Evolutionary conservation across 2,113 vertebrate species (phyloP).

Genomic region (Rutilus rutilus): DNA sequence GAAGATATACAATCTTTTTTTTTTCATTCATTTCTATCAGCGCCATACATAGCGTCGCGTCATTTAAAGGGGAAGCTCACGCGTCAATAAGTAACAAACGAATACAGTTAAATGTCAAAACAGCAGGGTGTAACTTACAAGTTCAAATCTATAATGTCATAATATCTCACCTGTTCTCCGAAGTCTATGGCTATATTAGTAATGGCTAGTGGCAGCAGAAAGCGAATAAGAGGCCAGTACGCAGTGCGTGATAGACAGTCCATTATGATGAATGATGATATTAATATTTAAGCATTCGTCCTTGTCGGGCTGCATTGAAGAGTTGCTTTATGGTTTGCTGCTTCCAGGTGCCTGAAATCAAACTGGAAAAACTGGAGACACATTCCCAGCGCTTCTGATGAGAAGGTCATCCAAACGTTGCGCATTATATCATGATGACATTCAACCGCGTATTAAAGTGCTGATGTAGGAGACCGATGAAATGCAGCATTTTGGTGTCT

Average conservation of each 20-base stretch:
- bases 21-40: too few relatives aligned
- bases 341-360: not conserved
- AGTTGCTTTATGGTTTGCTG: not conserved
- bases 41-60: too few relatives aligned
- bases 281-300: not conserved
- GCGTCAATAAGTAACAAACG: too few relatives aligned
- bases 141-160: not conserved
- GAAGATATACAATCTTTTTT: too few relatives aligned
- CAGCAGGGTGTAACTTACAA: too few relatives aligned
- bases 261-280: conserved; percentile 83
- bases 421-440: not conserved
- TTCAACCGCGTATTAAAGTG: not conserved
- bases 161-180: conserved; percentile 87
- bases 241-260: conserved; percentile 90
- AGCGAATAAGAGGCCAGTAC: conserved; percentile 94
- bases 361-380: conserved; percentile 18
- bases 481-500: not conserved
- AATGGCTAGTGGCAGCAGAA: conserved; percentile 92
- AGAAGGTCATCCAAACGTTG: conserved; percentile 64
- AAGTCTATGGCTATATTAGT: conserved; percentile 97
- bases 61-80: too few relatives aligned
- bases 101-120: not conserved
- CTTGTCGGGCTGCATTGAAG: not conserved
- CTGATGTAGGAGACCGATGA: not conserved
- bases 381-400: conserved; percentile 51